Evolutionary conservation across 2,113 vertebrate species (phyloP), one percentile per base, ranked within the genome.

Genomic region (Neomonachus schauinslandi): DNA sequence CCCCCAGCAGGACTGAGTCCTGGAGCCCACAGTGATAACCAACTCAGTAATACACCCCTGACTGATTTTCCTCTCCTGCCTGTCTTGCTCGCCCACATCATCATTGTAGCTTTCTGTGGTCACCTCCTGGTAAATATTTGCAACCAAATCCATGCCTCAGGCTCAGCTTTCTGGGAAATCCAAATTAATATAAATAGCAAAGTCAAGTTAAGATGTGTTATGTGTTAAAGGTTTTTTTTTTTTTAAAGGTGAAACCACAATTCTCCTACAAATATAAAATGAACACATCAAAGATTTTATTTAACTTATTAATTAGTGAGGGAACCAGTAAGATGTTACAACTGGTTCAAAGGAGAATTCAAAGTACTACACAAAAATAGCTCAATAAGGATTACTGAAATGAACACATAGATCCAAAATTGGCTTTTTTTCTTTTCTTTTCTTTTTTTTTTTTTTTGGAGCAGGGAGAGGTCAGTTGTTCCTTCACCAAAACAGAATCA

Each of bases 281-380:
- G 81, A 94, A 84, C 19, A 77, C 33, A 63, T 89, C 87, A 89
- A 96, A 76, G 5, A 91, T 88, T 94, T 84, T 87, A 67, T 81
- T 93, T 95, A 74, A 92, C 51, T 76, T 91, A 71, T 81, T 88
- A 88, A 91, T 76, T 96, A 96, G 88, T 77, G 28, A 95, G 59
- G 24, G 4, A 93, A 53, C 61, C 21, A 65, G 16, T 63, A 93
- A 95, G 57, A 65, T 77, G 39, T 69, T 76, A 61, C 36, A 81
- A 93, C 13, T 87, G n/a, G 39, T 88, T 92, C 80, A 88, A 97
- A 86, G 33, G 57, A 88, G 16, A 93, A 93, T 89, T 91, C 11
- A 88, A 85, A 92, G 12, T 28, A 61, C 12, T 42, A 28, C 31
- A 83, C 39, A 71, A 91, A 93, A 94, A 90, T 18, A 88, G 2